Evolutionary conservation across 2,113 vertebrate species (phyloP).

Genomic region (Bubo bubo): DNA sequence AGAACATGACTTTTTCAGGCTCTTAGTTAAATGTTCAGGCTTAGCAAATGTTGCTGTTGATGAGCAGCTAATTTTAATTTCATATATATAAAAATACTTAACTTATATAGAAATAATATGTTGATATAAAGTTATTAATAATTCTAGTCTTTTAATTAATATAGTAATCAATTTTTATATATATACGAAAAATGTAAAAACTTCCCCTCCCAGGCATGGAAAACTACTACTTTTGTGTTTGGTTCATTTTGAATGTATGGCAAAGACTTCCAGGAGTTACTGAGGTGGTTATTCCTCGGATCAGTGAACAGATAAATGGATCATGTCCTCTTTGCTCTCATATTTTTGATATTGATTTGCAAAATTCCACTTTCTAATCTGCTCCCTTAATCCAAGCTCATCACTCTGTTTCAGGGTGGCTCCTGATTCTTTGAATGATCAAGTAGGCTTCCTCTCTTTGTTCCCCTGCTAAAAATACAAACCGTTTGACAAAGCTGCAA

Average conservation of each 20-base stretch:
- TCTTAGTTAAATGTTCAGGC: not conserved
- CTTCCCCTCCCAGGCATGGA: not conserved
- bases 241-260: not conserved
- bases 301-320: not conserved
- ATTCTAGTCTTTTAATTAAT: not conserved
- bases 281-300: not conserved
- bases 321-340: not conserved
- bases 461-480: not conserved
- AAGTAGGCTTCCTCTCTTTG: slow-evolving; percentile 10
- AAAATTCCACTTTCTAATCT: not conserved
- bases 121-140: not conserved
- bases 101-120: not conserved
- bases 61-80: not conserved
- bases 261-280: not conserved
- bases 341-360: slow-evolving; percentile 1
- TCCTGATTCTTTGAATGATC: slow-evolving; percentile 30
- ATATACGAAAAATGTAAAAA: not conserved
- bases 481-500: not conserved
- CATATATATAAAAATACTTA: too few relatives aligned
- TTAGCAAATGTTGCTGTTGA: not conserved
- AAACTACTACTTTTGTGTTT: not conserved
- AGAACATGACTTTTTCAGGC: not conserved
- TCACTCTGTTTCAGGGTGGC: not conserved
- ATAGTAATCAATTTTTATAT: not conserved
- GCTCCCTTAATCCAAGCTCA: not conserved